Conservation (phyloP, 2,888 invertebrate species). For the Drosophila formosana region DNA sequence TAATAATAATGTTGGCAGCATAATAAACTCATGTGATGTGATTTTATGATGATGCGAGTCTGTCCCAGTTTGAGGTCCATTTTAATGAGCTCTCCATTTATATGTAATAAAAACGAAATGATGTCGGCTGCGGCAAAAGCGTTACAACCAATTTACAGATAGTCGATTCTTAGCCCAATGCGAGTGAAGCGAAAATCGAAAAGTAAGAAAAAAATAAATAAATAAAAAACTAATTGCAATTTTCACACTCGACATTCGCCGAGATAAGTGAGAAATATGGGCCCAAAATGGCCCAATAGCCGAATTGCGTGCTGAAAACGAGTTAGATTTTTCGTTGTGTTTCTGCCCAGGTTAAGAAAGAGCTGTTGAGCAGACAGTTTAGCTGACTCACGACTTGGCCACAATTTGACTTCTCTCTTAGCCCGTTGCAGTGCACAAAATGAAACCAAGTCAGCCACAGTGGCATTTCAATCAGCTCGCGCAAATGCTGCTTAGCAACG, state of each 20-base stretch:
- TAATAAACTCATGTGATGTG: conserved; percentile 12
- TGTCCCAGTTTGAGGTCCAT: conserved; percentile 14
- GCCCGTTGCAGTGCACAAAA: conserved; percentile 33
- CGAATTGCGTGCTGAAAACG: conserved; percentile 65
- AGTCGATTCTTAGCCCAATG: conserved; percentile 21
- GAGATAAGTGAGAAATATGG: conserved; percentile 53
- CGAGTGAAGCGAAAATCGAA: conserved; percentile 1
- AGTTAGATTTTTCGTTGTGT: conserved; percentile 41
- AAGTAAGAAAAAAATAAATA: neutral
- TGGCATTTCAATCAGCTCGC: conserved; percentile 71
- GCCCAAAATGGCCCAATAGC: conserved; percentile 52
- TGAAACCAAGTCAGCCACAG: conserved; percentile 57
- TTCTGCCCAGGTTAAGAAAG: conserved; percentile 51
- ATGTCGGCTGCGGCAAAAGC: conserved; percentile 12
- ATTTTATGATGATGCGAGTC: conserved; percentile 7
- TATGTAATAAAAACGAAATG: conserved; percentile 11
- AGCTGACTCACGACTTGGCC: conserved; percentile 76
- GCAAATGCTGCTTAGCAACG: conserved; percentile 50
- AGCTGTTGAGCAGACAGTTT: conserved; percentile 47
- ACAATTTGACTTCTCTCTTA: conserved; percentile 65
- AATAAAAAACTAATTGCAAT: conserved; percentile 62
- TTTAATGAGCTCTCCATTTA: conserved; percentile 26
- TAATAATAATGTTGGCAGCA: conserved; percentile 15
- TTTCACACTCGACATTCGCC: conserved; percentile 53
- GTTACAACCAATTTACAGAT: conserved; percentile 34